phyloP scores from a whole-genome alignment of 2,888 invertebrate species.

The Alitta virens region DNA sequence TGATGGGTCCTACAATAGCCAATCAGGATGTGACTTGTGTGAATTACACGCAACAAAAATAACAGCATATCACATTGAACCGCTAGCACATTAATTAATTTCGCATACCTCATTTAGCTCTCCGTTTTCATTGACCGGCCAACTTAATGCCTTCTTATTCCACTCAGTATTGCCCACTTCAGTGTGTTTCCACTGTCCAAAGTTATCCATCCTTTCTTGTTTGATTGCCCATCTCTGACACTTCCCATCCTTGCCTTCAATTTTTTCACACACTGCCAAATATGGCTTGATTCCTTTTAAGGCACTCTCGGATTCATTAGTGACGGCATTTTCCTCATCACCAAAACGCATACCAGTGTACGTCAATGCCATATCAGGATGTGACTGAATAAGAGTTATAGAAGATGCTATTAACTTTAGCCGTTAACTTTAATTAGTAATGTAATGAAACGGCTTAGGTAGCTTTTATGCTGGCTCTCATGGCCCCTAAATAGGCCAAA shows the following conservation, averaged over 20 bases:
- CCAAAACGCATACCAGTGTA: conserved; percentile 44
- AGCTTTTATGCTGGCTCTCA: no score
- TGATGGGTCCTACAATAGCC: not conserved
- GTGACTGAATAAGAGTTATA: conserved; percentile 34
- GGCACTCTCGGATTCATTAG: conserved; percentile 32
- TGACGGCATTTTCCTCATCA: conserved; percentile 34
- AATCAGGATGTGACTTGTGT: not conserved
- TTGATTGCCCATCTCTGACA: conserved; percentile 55
- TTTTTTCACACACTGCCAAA: conserved; percentile 42
- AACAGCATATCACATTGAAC: no score
- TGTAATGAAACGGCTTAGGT: no score
- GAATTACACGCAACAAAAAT: no score
- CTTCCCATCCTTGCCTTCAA: conserved; percentile 39
- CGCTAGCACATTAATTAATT: no score
- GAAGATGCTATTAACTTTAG: no score
- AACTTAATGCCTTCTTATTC: conserved; percentile 54
- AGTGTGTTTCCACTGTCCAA: conserved; percentile 56
- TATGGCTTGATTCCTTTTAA: conserved; percentile 40
- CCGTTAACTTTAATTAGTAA: no score
- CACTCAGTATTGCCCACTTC: conserved; percentile 52
- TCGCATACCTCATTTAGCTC: conserved; percentile 43
- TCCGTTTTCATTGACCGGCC: conserved; percentile 53
- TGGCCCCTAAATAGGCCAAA: no score
- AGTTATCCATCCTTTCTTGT: conserved; percentile 53
- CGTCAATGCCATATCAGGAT: conserved; percentile 47